Percentiles rank a stretch among this genome's conserved stretches.
Evolutionary conservation across 2,888 invertebrate genomes (phyloP).

Genomic region (Drosophila recens): DNA sequence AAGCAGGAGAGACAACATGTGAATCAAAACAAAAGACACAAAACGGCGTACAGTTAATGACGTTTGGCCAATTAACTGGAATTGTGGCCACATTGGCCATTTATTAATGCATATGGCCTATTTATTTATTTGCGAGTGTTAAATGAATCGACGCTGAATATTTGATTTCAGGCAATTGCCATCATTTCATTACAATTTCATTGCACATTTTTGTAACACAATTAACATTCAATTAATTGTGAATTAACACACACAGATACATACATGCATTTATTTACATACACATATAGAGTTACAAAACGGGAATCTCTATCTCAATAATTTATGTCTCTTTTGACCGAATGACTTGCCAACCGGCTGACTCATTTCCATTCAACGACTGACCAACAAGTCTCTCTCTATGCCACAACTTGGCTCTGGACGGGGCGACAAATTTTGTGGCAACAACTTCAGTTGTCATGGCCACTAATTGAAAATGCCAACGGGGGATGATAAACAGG

Average conservation of each 20-base stretch:
- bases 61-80: slow-evolving; percentile 16
- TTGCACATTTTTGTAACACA: slow-evolving; percentile 45
- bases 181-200: slow-evolving; percentile 48
- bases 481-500: slow-evolving; percentile 50
- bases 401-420: slow-evolving; percentile 10
- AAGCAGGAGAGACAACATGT: slow-evolving; percentile 1
- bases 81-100: slow-evolving; percentile 31
- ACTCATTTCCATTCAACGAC: slow-evolving; percentile 23
- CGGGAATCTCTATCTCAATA: neutral
- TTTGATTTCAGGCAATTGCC: slow-evolving; percentile 54
- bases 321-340: neutral
- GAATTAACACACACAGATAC: slow-evolving; percentile 13
- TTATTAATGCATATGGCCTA: slow-evolving; percentile 43
- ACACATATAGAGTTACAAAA: slow-evolving; percentile 1
- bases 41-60: slow-evolving; percentile 1
- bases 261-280: neutral
- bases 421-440: slow-evolving; percentile 26
- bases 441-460: slow-evolving; percentile 65
- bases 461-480: slow-evolving; percentile 71
- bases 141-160: slow-evolving; percentile 59
- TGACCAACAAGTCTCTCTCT: slow-evolving; percentile 10
- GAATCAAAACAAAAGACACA: slow-evolving; percentile 14
- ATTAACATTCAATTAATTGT: slow-evolving; percentile 55
- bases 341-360: slow-evolving; percentile 37
- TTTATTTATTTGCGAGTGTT: slow-evolving; percentile 45